These are phyloP conservation scores for Montipora capitata DNA, from an alignment of 92 coral and sea anemone species.

Conservation along the genomic window DNA sequence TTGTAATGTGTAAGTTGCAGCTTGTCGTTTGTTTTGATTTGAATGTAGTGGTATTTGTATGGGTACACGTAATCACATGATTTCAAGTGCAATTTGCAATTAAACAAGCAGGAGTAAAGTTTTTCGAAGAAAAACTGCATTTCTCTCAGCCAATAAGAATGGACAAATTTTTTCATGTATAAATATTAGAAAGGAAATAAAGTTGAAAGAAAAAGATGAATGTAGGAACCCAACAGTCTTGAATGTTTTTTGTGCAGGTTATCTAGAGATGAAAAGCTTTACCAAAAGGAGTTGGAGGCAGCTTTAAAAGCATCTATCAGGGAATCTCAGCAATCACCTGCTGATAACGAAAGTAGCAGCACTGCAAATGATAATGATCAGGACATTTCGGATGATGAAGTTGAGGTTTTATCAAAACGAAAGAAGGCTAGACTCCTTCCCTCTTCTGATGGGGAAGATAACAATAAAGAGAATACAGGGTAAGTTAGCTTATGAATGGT, in stretches of 20 bases:
- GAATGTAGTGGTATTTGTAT: no score
- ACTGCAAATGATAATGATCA: conserved; percentile 39
- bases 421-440: conserved; percentile 40
- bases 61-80: no score
- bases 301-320: conserved; percentile 87
- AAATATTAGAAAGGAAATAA: not conserved
- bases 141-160: no score
- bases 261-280: conserved; percentile 93
- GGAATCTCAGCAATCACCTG: conserved; percentile 74
- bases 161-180: not conserved
- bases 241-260: conserved; percentile 47
- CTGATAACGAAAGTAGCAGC: conserved; percentile 60
- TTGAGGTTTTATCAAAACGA: conserved; percentile 25
- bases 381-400: conserved; percentile 62
- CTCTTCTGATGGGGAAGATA: conserved; percentile 50
- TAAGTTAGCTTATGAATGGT: not conserved
- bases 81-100: no score
- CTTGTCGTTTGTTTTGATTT: no score
- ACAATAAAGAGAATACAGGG: conserved; percentile 50
- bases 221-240: not conserved
- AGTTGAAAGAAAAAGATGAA: not conserved
- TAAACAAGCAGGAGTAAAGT: no score
- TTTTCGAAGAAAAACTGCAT: no score
- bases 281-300: conserved; percentile 91
- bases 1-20: no score